Percentiles rank a stretch among this genome's conserved stretches.
Evolutionary conservation across 2,888 invertebrate species (phyloP).

Genomic region (Tinea pellionella): DNA sequence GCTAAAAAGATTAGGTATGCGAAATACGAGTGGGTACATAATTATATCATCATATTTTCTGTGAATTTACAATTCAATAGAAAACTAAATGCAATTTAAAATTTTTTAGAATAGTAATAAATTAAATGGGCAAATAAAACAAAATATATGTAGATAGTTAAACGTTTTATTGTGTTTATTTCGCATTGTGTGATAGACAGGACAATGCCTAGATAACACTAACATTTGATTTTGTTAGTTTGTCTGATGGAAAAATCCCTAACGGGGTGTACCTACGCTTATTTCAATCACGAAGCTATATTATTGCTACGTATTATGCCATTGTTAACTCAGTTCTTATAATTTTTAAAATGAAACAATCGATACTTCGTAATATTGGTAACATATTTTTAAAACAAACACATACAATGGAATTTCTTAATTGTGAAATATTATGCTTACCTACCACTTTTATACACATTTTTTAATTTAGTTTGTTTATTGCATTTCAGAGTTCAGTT

Average conservation of each 20-base stretch:
- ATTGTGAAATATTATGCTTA: background rate
- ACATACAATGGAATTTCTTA: background rate
- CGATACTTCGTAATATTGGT: background rate
- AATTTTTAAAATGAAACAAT: slow-evolving; percentile 1
- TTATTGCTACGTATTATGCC: background rate
- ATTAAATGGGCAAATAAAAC: background rate
- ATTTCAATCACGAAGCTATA: background rate
- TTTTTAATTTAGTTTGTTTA: background rate
- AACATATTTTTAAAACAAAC: background rate
- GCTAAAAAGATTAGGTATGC: too few species aligned
- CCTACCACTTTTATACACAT: background rate
- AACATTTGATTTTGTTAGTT: background rate
- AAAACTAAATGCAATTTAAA: too few species aligned
- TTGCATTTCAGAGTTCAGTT: slow-evolving; percentile 58
- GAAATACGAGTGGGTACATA: too few species aligned
- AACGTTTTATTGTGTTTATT: background rate
- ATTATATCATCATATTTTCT: too few species aligned
- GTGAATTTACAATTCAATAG: too few species aligned
- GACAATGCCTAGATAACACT: background rate
- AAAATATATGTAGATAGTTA: background rate
- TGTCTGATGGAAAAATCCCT: background rate
- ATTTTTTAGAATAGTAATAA: background rate
- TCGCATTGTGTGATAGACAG: background rate
- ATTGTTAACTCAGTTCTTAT: slow-evolving; percentile 4
- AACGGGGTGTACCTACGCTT: background rate